Percentiles rank a stretch among this genome's conserved stretches.
These are phyloP conservation scores for Troides aeacus DNA, from an alignment of 2,888 invertebrate species.

Conservation along the genomic window DNA sequence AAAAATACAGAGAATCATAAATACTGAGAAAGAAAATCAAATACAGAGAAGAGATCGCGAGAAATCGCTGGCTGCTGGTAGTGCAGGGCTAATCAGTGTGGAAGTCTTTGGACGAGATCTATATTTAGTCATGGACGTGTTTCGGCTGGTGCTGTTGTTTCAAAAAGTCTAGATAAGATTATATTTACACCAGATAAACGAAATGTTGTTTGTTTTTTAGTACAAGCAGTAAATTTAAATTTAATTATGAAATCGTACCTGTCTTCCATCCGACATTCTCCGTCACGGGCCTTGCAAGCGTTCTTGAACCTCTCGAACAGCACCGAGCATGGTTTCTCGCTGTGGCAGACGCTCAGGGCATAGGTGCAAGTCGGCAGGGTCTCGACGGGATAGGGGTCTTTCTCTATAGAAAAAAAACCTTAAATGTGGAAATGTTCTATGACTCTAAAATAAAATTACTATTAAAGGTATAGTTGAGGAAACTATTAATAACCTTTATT, in stretches of 20 bases:
- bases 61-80: no score
- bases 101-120: no score
- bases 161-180: no score
- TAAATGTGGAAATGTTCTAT: background rate
- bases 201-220: background rate
- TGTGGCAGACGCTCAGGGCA: slow-evolving; percentile 91
- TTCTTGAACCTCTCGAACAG: slow-evolving; percentile 92
- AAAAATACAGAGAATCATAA: no score
- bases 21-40: no score
- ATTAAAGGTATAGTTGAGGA: no score
- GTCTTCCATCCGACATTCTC: slow-evolving; percentile 93
- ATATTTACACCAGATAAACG: background rate
- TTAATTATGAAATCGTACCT: slow-evolving; percentile 75
- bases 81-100: no score
- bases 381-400: slow-evolving; percentile 93
- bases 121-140: no score
- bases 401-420: slow-evolving; percentile 79
- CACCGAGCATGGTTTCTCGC: slow-evolving; percentile 88
- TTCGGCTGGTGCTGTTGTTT: no score
- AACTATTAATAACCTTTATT: no score
- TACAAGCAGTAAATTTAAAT: background rate
- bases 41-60: no score
- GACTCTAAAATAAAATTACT: background rate
- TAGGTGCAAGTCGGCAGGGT: slow-evolving; percentile 94
- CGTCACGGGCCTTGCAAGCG: slow-evolving; percentile 91